Evolutionary conservation across 1,140 invertebrate genomes (phyloP).

Genomic region (Drosophila trapezifrons): DNA sequence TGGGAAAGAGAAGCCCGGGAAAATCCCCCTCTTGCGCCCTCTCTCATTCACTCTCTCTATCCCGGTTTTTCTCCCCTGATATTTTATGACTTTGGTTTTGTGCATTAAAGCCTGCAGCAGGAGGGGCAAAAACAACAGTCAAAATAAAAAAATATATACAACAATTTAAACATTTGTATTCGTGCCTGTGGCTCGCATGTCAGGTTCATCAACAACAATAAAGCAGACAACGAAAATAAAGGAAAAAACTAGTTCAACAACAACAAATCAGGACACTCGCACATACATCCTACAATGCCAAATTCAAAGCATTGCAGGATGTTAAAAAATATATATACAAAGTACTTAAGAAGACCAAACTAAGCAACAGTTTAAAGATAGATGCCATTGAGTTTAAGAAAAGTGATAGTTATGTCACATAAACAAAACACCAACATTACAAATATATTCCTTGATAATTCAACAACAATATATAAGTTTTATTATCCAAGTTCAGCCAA

Average conservation of each 20-base stretch:
- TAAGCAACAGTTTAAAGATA: neutral
- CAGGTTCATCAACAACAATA: constrained; percentile 60
- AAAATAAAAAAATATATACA: constrained; percentile 39
- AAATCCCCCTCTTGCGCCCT: constrained; percentile 21
- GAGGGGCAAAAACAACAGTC: constrained; percentile 17
- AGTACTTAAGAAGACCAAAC: neutral
- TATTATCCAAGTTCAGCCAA: too few species aligned
- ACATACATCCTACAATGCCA: constrained; percentile 1
- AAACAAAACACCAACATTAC: neutral
- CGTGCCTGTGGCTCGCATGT: constrained; percentile 76
- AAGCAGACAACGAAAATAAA: constrained; percentile 16
- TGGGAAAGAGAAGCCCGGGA: constrained; percentile 1
- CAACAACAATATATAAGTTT: neutral
- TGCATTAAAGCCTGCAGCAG: constrained; percentile 66
- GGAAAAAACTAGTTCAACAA: constrained; percentile 7
- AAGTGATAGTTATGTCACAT: neutral
- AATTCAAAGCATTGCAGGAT: constrained; percentile 7
- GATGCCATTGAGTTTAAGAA: neutral
- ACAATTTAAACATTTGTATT: constrained; percentile 77
- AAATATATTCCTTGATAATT: neutral
- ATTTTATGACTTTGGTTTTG: constrained; percentile 71
- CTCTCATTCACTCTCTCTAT: neutral
- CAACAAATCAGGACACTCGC: constrained; percentile 8
- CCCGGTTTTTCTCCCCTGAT: constrained; percentile 1
- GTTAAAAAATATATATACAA: too few species aligned